These are phyloP conservation scores for Dasysyrphus tricinctus DNA, from an alignment of 2,888 invertebrate species.

Conservation along the genomic window DNA sequence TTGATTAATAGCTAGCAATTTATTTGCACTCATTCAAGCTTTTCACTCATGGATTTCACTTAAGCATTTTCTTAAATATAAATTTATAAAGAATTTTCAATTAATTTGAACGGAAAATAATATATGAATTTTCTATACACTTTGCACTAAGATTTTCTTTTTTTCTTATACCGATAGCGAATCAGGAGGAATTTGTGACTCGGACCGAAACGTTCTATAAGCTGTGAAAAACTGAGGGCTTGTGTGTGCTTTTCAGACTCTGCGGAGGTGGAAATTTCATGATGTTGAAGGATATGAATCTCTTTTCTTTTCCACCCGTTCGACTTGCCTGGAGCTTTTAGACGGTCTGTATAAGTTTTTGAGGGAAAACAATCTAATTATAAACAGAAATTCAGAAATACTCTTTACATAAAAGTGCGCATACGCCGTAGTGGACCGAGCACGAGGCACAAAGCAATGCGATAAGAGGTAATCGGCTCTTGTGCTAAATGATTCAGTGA, in stretches of 20 bases:
- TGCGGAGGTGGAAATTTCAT: constrained; percentile 53
- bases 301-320: constrained; percentile 35
- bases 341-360: constrained; percentile 10
- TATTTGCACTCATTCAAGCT: not conserved
- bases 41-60: constrained; percentile 5
- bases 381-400: constrained; percentile 39
- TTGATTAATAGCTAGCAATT: constrained; percentile 9
- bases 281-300: constrained; percentile 53
- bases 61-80: not conserved
- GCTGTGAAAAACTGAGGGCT: constrained; percentile 67
- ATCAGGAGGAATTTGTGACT: constrained; percentile 10
- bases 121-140: constrained; percentile 50
- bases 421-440: constrained; percentile 53
- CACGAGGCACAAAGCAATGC: constrained; percentile 39
- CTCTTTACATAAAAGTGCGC: constrained; percentile 58
- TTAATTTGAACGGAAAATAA: constrained; percentile 15
- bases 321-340: constrained; percentile 61
- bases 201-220: constrained; percentile 61
- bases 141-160: constrained; percentile 29
- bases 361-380: constrained; percentile 57
- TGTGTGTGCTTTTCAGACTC: constrained; percentile 55
- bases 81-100: constrained; percentile 14
- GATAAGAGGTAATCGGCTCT: constrained; percentile 32
- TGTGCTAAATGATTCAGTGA: constrained; percentile 35
- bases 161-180: constrained; percentile 20